Evolutionary conservation across 35 echinoderm and acorn worm genomes (phyloP).

Genomic region (Antedon bifida): DNA sequence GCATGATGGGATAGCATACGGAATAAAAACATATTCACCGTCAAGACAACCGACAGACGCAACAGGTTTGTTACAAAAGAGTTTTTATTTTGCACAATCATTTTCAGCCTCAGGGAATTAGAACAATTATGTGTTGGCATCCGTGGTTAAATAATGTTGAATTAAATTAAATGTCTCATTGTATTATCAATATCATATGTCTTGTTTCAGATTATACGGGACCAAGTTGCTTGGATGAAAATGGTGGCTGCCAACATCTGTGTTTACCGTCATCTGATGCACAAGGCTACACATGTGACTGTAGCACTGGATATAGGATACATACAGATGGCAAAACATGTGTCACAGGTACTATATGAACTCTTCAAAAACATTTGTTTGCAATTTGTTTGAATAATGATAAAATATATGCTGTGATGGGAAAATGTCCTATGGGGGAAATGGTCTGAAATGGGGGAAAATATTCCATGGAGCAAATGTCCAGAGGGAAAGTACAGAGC

Average conservation of each 20-base stretch:
- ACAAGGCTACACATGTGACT: conserved; percentile 36
- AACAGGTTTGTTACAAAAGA: not conserved
- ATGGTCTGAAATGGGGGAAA: no score
- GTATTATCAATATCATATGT: no score
- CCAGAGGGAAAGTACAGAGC: no score
- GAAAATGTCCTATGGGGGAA: no score
- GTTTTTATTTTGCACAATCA: no score
- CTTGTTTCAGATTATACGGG: not conserved
- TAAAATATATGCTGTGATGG: no score
- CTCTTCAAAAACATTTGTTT: no score
- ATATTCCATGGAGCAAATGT: no score
- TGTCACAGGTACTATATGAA: conserved; percentile 27
- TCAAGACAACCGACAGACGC: not conserved
- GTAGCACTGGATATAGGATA: conserved; percentile 41
- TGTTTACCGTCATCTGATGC: conserved; percentile 37
- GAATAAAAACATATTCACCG: not conserved
- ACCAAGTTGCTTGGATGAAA: conserved; percentile 41
- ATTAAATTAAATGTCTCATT: no score
- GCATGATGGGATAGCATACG: not conserved
- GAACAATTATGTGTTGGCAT: no score
- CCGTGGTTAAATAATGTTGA: no score
- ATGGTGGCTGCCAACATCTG: conserved; percentile 66
- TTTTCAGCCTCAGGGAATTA: no score
- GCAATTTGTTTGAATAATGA: not conserved
- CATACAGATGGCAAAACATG: conserved; percentile 33